Base-by-base conservation (phyloP, 2,888 invertebrate genomes). In the Seira musarum region DNA sequence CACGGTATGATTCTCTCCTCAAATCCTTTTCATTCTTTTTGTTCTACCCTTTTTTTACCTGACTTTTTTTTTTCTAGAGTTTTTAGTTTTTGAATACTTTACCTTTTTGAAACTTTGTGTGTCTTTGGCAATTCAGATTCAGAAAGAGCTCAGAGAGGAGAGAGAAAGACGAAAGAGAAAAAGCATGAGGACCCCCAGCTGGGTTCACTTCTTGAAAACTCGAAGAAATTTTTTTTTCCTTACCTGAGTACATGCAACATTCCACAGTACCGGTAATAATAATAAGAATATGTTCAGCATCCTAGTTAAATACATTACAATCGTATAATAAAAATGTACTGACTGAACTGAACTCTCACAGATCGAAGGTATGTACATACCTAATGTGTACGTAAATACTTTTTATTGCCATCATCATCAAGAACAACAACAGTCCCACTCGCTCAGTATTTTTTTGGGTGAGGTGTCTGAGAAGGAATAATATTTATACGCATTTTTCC, bases 161-260 rank as follows among this genome's bases (percentile, higher is more conserved):
- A 79, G 53, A 17, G 53, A 13, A n/a, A 53, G 53, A 53, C 40
- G 3, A 17, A 13, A 53, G 53, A 17, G 17, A 53, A 53, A 63
- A 73, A 73, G 79, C 79, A 79, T 79, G 78, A 72, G 79, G 79
- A 79, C 79, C 79, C 79, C 79, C 79, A 79, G 69, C 79, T 79
- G 79, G 79, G 79, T 22, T 79, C 68, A 73, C 67, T 67, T 73
- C 63, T 79, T 22, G n/a, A 65, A 63, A 75, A 71, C 2, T 35
- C 53, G 65, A 53, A 74, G 35, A 30, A 64, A 76, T 63, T 46
- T 69, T 49, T n/a, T 30, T 57, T 40, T 67, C 25, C 46, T 69
- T 46, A 6, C 25, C 35, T 60, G 40, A 17, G 65, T 74, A 65
- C 30, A 30, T 30, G 66, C 66, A 74, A 66, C 73, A 74, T 74